These are phyloP conservation scores for Oxyteleia sp. DNA, from an alignment of 2,888 invertebrate species.

Conservation along the genomic window DNA sequence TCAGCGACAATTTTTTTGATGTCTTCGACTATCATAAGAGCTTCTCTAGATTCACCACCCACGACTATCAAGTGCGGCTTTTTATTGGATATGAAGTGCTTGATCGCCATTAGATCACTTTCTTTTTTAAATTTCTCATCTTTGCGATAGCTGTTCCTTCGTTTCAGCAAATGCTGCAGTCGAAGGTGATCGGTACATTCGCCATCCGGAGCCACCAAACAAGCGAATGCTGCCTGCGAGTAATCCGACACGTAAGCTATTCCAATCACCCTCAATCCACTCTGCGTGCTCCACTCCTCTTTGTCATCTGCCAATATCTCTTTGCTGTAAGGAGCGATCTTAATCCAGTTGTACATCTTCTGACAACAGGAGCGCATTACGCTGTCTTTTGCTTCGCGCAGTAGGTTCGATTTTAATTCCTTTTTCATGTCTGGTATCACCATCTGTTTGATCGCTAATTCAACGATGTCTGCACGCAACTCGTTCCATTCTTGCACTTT, in stretches of 20 bases:
- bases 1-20: constrained; percentile 92
- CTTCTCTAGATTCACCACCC: constrained; percentile 96
- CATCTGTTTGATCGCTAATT: constrained; percentile 95
- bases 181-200: constrained; percentile 97
- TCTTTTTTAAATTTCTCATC: constrained; percentile 91
- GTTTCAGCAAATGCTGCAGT: constrained; percentile 94
- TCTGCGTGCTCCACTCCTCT: constrained; percentile 95
- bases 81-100: constrained; percentile 95
- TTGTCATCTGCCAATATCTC: constrained; percentile 93
- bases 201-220: constrained; percentile 95
- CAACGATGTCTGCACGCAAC: constrained; percentile 95
- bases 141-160: constrained; percentile 92
- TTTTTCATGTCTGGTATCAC: constrained; percentile 96
- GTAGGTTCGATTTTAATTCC: constrained; percentile 93
- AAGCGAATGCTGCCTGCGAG: constrained; percentile 95
- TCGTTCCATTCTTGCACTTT: constrained; percentile 98
- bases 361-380: constrained; percentile 94
- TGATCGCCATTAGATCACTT: constrained; percentile 91
- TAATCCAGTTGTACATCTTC: constrained; percentile 96
- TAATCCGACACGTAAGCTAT: constrained; percentile 96
- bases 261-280: constrained; percentile 95
- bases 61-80: constrained; percentile 98
- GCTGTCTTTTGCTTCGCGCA: constrained; percentile 95
- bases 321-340: constrained; percentile 92
- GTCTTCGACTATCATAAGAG: constrained; percentile 93